phyloP scores from a whole-genome alignment of 2,797 vertebrate genomes.

The Amblyraja radiata region DNA sequence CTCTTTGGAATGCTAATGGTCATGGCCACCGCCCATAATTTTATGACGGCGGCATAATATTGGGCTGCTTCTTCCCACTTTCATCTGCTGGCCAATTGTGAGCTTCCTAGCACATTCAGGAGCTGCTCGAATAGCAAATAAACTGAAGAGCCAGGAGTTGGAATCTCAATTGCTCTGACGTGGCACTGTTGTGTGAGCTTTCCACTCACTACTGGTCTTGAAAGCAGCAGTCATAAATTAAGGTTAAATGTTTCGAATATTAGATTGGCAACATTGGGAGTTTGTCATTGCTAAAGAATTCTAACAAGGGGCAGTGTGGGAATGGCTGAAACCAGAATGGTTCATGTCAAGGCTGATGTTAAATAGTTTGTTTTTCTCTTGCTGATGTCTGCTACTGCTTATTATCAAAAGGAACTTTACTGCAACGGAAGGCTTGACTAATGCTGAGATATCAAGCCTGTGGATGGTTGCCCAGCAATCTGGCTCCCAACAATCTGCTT shows the following conservation, averaged over 20 bases:
- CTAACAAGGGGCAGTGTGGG: not conserved
- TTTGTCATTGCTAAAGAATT: not conserved
- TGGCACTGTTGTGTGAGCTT: too few relatives aligned
- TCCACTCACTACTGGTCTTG: too few relatives aligned
- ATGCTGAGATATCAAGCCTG: not conserved
- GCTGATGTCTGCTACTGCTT: slow-evolving; percentile 24
- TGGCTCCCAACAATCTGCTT: not conserved
- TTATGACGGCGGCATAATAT: not conserved
- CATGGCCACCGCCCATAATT: not conserved
- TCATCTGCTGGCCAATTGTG: too few relatives aligned
- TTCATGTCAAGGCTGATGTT: not conserved
- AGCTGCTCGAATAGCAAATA: too few relatives aligned
- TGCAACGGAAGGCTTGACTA: not conserved
- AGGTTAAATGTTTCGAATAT: not conserved
- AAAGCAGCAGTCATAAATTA: too few relatives aligned
- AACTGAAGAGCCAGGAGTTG: too few relatives aligned
- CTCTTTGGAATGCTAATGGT: not conserved
- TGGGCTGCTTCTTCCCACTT: too few relatives aligned
- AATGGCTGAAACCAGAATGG: not conserved
- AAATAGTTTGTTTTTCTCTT: not conserved
- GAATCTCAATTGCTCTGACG: too few relatives aligned
- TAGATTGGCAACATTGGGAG: too few relatives aligned
- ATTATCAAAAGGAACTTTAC: slow-evolving; percentile 22
- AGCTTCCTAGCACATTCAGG: too few relatives aligned
- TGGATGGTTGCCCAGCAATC: slow-evolving; percentile 15